A percentile compares a stretch with the other conserved stretches of the same genome.
Evolutionary conservation across 2,888 invertebrate genomes (phyloP).

Genomic region (Drosophila ezoana): DNA sequence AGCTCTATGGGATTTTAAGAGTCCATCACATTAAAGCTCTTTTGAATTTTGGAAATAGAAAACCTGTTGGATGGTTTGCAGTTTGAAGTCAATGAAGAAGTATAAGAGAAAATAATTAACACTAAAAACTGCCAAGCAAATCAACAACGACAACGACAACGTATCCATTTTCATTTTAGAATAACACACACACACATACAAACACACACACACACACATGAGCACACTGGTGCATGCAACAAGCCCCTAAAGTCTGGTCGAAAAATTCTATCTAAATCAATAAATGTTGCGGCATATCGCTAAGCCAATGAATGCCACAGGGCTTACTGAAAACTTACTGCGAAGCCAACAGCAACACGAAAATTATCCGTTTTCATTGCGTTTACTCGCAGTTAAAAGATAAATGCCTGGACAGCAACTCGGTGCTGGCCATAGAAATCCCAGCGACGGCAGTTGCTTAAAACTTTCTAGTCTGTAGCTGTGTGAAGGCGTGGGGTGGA

Average conservation of each 20-base stretch:
- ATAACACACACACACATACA: background rate
- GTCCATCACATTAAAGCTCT: too few species aligned
- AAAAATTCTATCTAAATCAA: conserved; percentile 51
- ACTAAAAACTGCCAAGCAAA: too few species aligned
- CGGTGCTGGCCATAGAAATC: conserved; percentile 35
- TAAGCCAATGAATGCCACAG: conserved; percentile 44
- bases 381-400: conserved; percentile 46
- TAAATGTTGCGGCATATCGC: conserved; percentile 44
- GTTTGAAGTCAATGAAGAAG: too few species aligned
- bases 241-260: background rate
- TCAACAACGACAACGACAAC: too few species aligned
- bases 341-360: conserved; percentile 6
- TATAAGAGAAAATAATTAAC: too few species aligned
- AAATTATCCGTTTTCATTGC: conserved; percentile 50
- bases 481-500: background rate
- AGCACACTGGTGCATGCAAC: background rate
- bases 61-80: too few species aligned
- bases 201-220: background rate
- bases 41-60: too few species aligned
- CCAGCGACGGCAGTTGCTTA: conserved; percentile 46
- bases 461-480: conserved; percentile 36
- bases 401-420: conserved; percentile 53
- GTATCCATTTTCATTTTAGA: background rate
- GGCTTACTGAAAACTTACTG: conserved; percentile 20
- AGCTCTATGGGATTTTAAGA: too few species aligned